Evolutionary conservation across 1,140 invertebrate species (phyloP).

Genomic region (Gryllus bimaculatus): DNA sequence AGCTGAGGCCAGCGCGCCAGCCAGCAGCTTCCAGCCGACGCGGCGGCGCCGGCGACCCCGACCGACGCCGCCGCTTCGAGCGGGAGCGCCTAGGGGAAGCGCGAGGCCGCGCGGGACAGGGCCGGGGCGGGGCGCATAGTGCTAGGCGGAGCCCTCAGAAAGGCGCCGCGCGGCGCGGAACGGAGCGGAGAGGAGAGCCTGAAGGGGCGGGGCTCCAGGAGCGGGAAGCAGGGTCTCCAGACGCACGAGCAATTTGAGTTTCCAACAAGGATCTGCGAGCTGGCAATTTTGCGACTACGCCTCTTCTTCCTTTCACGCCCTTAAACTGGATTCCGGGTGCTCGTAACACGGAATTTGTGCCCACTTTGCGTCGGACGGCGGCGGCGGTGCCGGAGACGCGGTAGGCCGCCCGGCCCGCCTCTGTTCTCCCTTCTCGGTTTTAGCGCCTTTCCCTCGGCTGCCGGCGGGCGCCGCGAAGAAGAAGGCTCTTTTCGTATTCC

Average conservation of each 20-base stretch:
- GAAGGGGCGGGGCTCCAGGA: background rate
- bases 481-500: background rate
- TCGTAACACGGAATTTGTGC: constrained; percentile 12
- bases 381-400: background rate
- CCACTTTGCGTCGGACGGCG: background rate
- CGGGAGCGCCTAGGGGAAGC: background rate
- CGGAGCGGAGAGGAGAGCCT: background rate
- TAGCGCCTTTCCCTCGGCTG: background rate
- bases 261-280: constrained; percentile 10
- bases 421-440: background rate
- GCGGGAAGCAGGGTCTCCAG: background rate
- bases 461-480: background rate
- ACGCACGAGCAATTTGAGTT: constrained; percentile 12
- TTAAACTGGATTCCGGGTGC: constrained; percentile 7
- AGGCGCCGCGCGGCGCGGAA: background rate
- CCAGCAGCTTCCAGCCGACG: background rate
- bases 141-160: too few relatives aligned
- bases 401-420: background rate
- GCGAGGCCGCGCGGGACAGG: background rate
- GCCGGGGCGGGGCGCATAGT: background rate
- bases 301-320: constrained; percentile 13
- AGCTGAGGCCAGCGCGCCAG: background rate
- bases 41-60: background rate
- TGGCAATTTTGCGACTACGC: constrained; percentile 12
- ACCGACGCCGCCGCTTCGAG: background rate